Evolutionary conservation across 2,888 invertebrate genomes (phyloP), one percentile per base, ranked within the genome.

Genomic region (Microplitis manilae): DNA sequence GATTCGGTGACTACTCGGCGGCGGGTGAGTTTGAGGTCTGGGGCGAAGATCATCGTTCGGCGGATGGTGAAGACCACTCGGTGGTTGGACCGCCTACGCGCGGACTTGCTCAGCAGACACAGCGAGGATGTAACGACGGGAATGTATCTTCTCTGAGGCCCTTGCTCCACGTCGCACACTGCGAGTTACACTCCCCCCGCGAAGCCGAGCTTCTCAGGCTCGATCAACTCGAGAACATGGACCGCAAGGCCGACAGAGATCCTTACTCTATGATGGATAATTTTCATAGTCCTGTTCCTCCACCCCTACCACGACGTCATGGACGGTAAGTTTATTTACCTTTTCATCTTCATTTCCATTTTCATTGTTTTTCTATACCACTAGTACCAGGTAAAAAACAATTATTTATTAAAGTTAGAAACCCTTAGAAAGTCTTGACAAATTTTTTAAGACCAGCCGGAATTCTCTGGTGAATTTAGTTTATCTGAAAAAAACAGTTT

Each of bases 1-100:
- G 87, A 80, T 90, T 88, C 84, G 89, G 88, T 80, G 90, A 90
- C 80, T 90, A 89, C 80, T 89, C 90, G 84, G 90, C 90, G 83
- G 89, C 89, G 79, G 89, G 89, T 76, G 90, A 90, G 84, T 88
- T 90, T 81, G 90, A 90, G 79, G 88, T 90, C 83, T 90, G 90
- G 90, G 89, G 88, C 78, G 90, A 90, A 81, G 90, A 90, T 76
- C 86, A 86, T 76, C 85, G 83, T 79, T 78, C 86, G 81, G 62
- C 82, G 82, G 82, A 82, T 82, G 82, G 82, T 82, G 80, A 87
- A 85, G 87, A 87, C 77, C 83, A 80, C 74, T 81, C 82, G 80
- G 80, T 80, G 78, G 71, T 80, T 76, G 81, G 80, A 76, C 81
- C 82, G 80, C 80, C 77, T 71, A 78, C 79, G 78, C 81, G 81